Evolutionary conservation across 2,888 invertebrate species (phyloP).

Genomic region (Aquatica leii): DNA sequence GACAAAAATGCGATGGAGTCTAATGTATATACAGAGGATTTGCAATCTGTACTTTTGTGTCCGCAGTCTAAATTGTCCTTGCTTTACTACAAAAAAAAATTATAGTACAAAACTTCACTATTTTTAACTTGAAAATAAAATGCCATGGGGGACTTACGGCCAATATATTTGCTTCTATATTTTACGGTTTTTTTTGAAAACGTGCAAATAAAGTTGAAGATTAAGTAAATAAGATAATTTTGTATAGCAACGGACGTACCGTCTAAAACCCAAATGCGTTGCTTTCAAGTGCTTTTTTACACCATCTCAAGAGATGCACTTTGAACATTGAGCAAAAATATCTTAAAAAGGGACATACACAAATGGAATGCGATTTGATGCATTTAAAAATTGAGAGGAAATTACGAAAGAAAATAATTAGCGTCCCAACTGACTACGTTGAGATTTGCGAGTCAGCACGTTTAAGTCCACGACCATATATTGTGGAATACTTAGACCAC

Average conservation of each 20-base stretch:
- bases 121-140: slow-evolving; percentile 3
- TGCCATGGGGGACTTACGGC: slow-evolving; percentile 5
- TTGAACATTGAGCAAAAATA: slow-evolving; percentile 8
- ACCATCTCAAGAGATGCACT: not conserved
- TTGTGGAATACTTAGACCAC: slow-evolving; percentile 6
- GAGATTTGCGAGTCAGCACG: slow-evolving; percentile 2
- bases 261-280: not conserved
- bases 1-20: not conserved
- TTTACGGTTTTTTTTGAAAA: not conserved
- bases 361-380: slow-evolving; percentile 14
- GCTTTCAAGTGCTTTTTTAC: slow-evolving; percentile 9
- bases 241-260: slow-evolving; percentile 7
- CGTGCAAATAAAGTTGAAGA: not conserved
- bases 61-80: slow-evolving; percentile 1
- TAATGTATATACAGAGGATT: slow-evolving; percentile 7
- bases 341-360: slow-evolving; percentile 6
- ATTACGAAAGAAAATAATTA: slow-evolving; percentile 10
- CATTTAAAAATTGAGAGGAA: slow-evolving; percentile 2
- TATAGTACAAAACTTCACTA: slow-evolving; percentile 3
- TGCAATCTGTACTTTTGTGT: slow-evolving; percentile 5
- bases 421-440: slow-evolving; percentile 11
- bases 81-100: slow-evolving; percentile 13
- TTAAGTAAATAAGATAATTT: slow-evolving; percentile 4
- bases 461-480: slow-evolving; percentile 8
- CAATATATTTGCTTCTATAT: slow-evolving; percentile 9